Evolutionary conservation across 2,797 vertebrate genomes (phyloP), one percentile per base, ranked within the genome.

Genomic region (Otus scops): DNA sequence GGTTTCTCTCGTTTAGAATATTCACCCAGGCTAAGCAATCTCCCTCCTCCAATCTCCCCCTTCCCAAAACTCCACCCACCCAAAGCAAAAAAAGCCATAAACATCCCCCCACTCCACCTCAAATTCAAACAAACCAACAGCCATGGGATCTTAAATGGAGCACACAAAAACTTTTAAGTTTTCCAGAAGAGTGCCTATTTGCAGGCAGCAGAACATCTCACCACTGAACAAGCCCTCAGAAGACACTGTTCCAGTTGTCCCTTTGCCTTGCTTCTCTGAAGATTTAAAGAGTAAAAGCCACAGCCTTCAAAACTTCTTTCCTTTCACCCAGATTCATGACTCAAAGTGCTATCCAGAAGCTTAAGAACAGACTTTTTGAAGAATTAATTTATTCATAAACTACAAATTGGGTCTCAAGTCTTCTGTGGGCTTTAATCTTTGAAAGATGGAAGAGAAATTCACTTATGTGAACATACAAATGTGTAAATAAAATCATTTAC

Each of bases 391-490:
- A 84, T 51, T 45, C 3, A 38, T 6, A 1, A 78, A 64, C 21
- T 39, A 7, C 20, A 45, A 68, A 65, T 53, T 27, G 51, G 16
- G 10, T 75, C n/a, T 89, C 57, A 57, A 6, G 54, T 68, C 34
- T 54, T 67, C 73, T 53, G 50, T 13, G 27, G 50, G 8, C 30
- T 89, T 85, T 36, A 82, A 19, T 13, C 32, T 38, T 41, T 39
- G 27, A 77, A 83, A 67, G 53, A 50, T 8, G 8, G 34, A 92
- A 83, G 7, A 82, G 36, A 80, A 85, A 67, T 54, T 70, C 28
- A 60, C 11, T 69, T 47, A 7, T 0, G 3, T 30, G 19, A 80
- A 61, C 27, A 47, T 9, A n/a, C 1, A 74, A 51, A n/a, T 2
- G 2, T 11, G 16, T 32, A 76, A 82, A 71, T 34, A 65, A 64